Percentiles rank a stretch among this genome's conserved stretches.
Evolutionary conservation across 2,888 invertebrate genomes (phyloP).

Genomic region (Terebella lapidaria): DNA sequence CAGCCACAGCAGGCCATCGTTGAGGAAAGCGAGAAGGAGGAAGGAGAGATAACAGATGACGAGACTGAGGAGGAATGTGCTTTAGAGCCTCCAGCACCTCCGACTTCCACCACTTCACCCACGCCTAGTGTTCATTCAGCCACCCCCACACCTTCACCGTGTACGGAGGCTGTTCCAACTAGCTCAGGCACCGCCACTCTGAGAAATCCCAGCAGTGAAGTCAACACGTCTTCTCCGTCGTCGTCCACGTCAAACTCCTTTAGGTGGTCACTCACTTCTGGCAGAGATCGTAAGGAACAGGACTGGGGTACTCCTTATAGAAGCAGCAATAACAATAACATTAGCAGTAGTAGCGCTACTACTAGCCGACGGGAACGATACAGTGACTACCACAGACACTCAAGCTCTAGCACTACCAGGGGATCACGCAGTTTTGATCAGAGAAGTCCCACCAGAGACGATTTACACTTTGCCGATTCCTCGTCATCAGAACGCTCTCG

Average conservation of each 20-base stretch:
- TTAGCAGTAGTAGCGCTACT: not conserved
- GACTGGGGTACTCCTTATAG: not conserved
- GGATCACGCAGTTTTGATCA: not conserved
- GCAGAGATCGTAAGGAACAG: not conserved
- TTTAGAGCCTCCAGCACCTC: not conserved
- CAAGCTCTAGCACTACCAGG: not conserved
- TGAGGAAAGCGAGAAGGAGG: conserved; percentile 2
- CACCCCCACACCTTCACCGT: not conserved
- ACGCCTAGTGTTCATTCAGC: not conserved
- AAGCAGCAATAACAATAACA: not conserved
- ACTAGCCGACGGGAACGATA: not conserved
- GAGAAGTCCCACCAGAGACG: not conserved
- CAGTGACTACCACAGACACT: not conserved
- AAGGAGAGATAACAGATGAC: conserved; percentile 6
- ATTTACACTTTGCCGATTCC: not conserved
- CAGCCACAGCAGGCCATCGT: not conserved
- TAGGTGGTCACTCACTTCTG: not conserved
- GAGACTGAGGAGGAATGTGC: conserved; percentile 3
- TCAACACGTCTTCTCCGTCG: not conserved
- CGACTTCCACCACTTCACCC: not conserved
- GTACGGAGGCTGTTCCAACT: too few relatives aligned
- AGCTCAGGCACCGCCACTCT: too few relatives aligned
- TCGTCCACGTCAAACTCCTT: not conserved
- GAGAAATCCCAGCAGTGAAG: not conserved
- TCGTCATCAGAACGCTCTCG: not conserved